Base-by-base conservation (phyloP, 2,888 invertebrate genomes). In the Leucoma salicis region DNA sequence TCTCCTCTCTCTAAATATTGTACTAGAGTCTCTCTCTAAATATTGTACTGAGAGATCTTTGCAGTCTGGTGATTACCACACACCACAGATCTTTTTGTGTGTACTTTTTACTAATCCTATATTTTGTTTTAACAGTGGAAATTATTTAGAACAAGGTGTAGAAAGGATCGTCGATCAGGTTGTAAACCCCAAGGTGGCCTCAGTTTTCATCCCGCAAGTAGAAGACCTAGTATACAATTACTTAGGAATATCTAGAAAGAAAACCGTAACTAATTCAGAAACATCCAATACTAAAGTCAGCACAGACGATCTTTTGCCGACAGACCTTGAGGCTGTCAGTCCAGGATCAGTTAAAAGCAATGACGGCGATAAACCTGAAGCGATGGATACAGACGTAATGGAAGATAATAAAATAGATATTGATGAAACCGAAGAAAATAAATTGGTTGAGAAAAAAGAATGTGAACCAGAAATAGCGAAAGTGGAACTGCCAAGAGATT, bases 141-240 rank as follows among this genome's bases (percentile, higher is more conserved):
- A 96, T 31, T 97, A 95, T 79, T 87, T 98, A 55, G 96, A 97
- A 66, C 94, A 94, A 57, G 98, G 98, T 6, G 96, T 98, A 2
- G 97, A 98, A 76, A 92, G 97, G 55, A 97, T 99, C 51, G 97
- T 98, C 0, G 97, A 98, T 74, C 98, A 99, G 90, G 97, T 98
- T 0, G 97, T 98, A 0, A 97, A 97, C 78, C 97, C 97, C 0
- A 98, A 98, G 90, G 95, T 98, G 5, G 93, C 94, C 51, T 93
- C 95, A 2, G 93, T 96, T 8, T 97, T 98, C 74, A 94, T 96
- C 70, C 96, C 97, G 0, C 94, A 96, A 91, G 95, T 98, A 6
- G 97, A 97, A 79, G 96, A 97, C 64, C 93, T 97, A 11, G 95
- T 97, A 0, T 97, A 97, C 71, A 95, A 95, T 74, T 95, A 94